Evolutionary conservation across 2,888 invertebrate genomes (phyloP).

Genomic region (Drosophila falleni): DNA sequence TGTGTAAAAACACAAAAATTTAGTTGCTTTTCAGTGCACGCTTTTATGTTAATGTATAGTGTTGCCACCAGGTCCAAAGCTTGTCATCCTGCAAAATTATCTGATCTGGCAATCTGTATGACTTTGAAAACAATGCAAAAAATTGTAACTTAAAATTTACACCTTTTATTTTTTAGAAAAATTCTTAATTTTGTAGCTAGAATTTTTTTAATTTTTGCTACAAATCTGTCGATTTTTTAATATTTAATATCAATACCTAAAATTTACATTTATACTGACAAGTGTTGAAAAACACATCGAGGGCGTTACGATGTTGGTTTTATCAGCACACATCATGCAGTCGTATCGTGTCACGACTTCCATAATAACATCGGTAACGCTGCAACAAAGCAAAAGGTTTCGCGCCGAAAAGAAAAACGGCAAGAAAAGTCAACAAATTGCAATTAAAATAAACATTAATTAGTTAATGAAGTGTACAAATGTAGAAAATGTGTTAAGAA

Average conservation of each 20-base stretch:
- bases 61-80: conserved; percentile 18
- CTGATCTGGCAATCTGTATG: too few species aligned
- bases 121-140: too few species aligned
- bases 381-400: conserved; percentile 78
- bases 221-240: too few species aligned
- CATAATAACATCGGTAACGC: conserved; percentile 68
- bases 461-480: conserved; percentile 4
- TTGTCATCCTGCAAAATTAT: too few species aligned
- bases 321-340: conserved; percentile 41
- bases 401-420: conserved; percentile 74
- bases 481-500: conserved; percentile 23
- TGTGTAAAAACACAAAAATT: not conserved
- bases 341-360: conserved; percentile 53
- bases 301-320: conserved; percentile 23
- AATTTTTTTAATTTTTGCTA: too few species aligned
- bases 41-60: conserved; percentile 34
- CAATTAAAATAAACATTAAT: conserved; percentile 22
- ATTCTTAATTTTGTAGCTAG: too few species aligned
- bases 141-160: too few species aligned
- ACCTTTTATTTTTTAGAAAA: too few species aligned
- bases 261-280: too few species aligned
- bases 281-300: conserved; percentile 35
- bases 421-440: conserved; percentile 46
- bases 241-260: too few species aligned
- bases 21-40: conserved; percentile 39